Base-by-base conservation (phyloP, 2,888 invertebrate genomes). In the Junonia oenone region DNA sequence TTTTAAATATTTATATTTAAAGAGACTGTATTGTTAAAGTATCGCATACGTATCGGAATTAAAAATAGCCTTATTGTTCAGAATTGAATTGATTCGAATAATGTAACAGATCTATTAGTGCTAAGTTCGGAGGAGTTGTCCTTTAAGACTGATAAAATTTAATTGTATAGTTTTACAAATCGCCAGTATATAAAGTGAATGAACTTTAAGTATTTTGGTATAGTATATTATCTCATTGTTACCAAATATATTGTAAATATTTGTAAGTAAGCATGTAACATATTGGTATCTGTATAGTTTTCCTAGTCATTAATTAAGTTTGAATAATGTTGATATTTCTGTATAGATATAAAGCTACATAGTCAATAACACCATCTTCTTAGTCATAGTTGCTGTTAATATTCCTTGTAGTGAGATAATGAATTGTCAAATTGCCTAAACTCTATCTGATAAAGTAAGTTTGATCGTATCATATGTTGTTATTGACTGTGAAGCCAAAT, bases 221-320 rank as follows among this genome's bases (percentile, higher is more conserved):
- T 83, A 81, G 77, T 63, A 66, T 69, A 63, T 69, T 81, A 81
- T 89, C 86, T 86, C 89, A 86, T 77, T 88, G 90, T 90, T 90
- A 90, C 90, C 90, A 90, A 90, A 90, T 89, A 85, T 86, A 79
- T 83, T 85, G 83, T 90, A 85, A 74, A 84, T 81, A 83, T 68
- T 71, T 68, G 75, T 76, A 76, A 70, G 68, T 64, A 73, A 65
- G 69, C 70, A 75, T 78, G 72, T 72, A 74, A 76, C 58, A 58
- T 72, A 68, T 68, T 70, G 68, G 72, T 68, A 74, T 76, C 73
- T 86, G 77, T 83, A 81, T 83, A 87, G 81, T 72, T 78, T 76
- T 76, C 83, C 89, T 90, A 90, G 89, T 90, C 89, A 90, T 86
- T 88, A 84, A 76, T 65, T 87, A 87, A 79, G 75, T 71, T 75